Conservation (phyloP, 2,113 vertebrate species). For the Solenodon paradoxus region DNA sequence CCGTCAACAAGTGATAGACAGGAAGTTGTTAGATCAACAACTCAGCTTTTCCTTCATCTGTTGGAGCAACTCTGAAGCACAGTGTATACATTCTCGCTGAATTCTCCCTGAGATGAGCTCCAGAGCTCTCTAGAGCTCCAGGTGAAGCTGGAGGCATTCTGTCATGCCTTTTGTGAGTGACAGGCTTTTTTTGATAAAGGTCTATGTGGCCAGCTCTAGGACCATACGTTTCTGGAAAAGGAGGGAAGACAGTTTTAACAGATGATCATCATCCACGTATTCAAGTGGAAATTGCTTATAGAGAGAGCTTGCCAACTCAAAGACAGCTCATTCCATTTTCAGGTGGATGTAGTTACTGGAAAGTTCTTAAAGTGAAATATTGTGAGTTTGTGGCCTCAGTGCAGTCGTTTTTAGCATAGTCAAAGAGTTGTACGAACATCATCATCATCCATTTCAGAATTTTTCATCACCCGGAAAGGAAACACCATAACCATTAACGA, state of each 20-base stretch:
- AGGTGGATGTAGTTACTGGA: background rate
- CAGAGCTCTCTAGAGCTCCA: background rate
- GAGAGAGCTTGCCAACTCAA: background rate
- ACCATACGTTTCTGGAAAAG: background rate
- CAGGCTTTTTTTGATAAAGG: background rate
- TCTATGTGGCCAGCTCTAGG: background rate
- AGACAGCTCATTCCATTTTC: background rate
- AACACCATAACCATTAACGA: background rate
- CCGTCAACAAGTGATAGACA: background rate
- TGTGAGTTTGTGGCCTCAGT: background rate
- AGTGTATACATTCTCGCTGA: background rate
- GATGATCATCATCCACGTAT: background rate
- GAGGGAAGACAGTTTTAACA: background rate
- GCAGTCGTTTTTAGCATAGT: background rate
- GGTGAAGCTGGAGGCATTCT: background rate
- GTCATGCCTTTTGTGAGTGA: background rate
- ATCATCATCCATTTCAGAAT: background rate
- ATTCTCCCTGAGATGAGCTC: background rate
- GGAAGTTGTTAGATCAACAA: background rate
- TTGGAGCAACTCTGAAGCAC: background rate
- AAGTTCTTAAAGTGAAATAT: background rate
- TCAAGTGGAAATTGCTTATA: background rate
- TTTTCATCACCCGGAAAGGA: background rate
- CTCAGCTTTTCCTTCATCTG: background rate
- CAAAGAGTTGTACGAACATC: background rate